Evolutionary conservation across 2,113 vertebrate genomes (phyloP).

Genomic region (Myotis yumanensis): DNA sequence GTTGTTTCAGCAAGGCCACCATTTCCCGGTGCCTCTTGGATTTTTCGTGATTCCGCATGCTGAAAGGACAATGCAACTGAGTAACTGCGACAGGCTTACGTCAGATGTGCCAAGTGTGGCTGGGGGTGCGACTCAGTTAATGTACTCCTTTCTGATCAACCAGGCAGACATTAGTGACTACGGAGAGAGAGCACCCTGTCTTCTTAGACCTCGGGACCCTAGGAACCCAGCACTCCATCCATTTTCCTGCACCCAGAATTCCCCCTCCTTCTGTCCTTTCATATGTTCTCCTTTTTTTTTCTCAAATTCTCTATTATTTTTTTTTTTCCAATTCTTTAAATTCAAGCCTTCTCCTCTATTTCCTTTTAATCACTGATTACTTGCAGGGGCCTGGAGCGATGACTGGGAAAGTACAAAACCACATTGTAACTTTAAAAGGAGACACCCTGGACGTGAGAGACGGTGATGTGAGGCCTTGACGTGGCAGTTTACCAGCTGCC

Average conservation of each 20-base stretch:
- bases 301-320: not conserved
- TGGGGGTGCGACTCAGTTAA: not conserved
- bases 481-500: not conserved
- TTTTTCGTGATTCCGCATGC: slow-evolving; percentile 95
- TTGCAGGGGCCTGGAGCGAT: not conserved
- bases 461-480: not conserved
- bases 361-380: not conserved
- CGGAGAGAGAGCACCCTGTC: not conserved
- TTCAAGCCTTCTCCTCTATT: not conserved
- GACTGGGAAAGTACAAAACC: not conserved
- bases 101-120: rapidly evolving
- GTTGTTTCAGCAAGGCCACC: slow-evolving; percentile 92
- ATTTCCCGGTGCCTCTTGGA: slow-evolving; percentile 97
- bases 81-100: too few relatives aligned
- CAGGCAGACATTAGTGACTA: not conserved
- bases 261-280: not conserved
- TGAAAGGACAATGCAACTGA: slow-evolving; percentile 75
- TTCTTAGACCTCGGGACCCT: too few relatives aligned
- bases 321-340: not conserved
- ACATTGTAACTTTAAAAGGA: not conserved
- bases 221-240: rapidly evolving
- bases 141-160: not conserved
- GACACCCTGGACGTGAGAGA: not conserved
- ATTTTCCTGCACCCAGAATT: not conserved
- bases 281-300: not conserved